phyloP scores from a whole-genome alignment of 2,113 vertebrate genomes.

The Sphaerodactylus townsendi region DNA sequence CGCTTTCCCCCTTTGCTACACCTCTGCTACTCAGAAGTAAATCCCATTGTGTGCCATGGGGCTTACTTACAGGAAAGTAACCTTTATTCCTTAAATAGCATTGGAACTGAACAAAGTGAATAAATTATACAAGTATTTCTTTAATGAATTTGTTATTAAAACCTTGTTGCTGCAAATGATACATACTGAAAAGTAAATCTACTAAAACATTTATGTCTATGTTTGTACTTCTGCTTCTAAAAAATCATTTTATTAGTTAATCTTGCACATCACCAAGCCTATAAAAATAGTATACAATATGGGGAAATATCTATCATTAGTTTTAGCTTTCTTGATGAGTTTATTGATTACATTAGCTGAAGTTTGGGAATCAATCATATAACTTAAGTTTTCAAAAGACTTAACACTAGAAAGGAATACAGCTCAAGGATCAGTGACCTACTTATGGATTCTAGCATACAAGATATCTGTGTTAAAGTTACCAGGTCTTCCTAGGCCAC shows the following conservation, averaged over 20 bases:
- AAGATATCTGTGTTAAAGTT: not conserved
- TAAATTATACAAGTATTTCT: constrained; percentile 63
- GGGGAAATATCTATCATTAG: not conserved
- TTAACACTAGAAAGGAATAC: not conserved
- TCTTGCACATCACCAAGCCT: constrained; percentile 50
- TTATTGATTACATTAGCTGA: not conserved
- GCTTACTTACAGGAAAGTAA: no score
- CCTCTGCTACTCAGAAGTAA: no score
- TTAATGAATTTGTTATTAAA: constrained; percentile 72
- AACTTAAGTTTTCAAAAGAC: not conserved
- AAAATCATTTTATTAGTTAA: constrained; percentile 32
- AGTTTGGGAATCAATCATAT: not conserved
- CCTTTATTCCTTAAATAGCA: constrained; percentile 68
- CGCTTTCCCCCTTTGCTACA: no score
- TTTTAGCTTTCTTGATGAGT: not conserved
- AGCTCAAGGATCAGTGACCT: not conserved
- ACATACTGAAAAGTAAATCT: constrained; percentile 67
- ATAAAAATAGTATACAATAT: constrained; percentile 30
- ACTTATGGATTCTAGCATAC: not conserved
- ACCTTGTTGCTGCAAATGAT: constrained; percentile 51
- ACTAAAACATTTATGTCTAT: constrained; percentile 49
- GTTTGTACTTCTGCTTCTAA: constrained; percentile 54
- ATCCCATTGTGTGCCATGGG: no score
- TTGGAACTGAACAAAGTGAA: constrained; percentile 50
- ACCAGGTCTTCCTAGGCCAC: no score